Evolutionary conservation across 2,113 vertebrate genomes (phyloP).

Genomic region (Barbus barbus): DNA sequence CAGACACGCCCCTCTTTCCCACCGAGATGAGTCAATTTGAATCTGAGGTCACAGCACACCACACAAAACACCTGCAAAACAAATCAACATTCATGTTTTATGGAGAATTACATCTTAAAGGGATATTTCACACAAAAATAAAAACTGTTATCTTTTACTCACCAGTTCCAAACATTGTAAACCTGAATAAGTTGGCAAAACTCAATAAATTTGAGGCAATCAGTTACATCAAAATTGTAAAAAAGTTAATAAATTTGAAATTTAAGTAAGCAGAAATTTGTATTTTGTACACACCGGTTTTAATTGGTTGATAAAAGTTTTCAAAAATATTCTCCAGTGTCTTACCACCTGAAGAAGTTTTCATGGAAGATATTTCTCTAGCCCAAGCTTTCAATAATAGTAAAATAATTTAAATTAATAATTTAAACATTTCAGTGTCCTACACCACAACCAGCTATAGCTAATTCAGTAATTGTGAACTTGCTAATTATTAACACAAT

Average conservation of each 20-base stretch:
- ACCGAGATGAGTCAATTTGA: slow-evolving; percentile 92
- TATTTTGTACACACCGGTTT: too few relatives aligned
- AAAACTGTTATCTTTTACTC: neutral
- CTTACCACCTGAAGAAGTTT: too few relatives aligned
- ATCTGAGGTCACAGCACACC: slow-evolving; percentile 91
- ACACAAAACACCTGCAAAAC: slow-evolving; percentile 89
- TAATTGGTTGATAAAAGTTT: too few relatives aligned
- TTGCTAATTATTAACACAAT: too few relatives aligned
- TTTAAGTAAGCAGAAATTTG: neutral
- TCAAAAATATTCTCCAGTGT: too few relatives aligned
- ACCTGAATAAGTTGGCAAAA: neutral
- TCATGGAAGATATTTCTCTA: too few relatives aligned
- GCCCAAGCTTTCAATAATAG: too few relatives aligned
- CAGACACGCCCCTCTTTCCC: slow-evolving; percentile 95
- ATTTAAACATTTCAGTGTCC: too few relatives aligned
- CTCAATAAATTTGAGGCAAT: neutral
- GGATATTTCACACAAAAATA: neutral
- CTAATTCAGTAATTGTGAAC: too few relatives aligned
- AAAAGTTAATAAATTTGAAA: neutral
- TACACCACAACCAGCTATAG: too few relatives aligned
- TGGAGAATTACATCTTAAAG: neutral
- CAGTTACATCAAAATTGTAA: neutral
- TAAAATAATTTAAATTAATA: too few relatives aligned
- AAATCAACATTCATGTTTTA: slow-evolving; percentile 28
- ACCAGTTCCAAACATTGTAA: neutral